Conservation (phyloP, 2,888 invertebrate species). For the Hymenopus coronatus region DNA sequence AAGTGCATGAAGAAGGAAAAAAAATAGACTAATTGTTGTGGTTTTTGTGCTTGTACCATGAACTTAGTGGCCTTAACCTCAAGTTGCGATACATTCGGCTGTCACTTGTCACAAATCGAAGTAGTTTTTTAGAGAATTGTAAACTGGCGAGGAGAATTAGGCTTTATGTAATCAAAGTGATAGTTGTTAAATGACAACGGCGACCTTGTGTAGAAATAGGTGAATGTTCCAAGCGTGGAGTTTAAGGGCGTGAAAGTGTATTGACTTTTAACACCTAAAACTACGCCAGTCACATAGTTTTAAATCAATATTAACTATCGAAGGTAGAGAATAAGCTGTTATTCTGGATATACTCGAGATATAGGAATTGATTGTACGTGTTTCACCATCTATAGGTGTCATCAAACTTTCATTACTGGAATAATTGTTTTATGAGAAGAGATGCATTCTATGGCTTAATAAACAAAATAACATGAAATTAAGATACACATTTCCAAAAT, state of each 20-base stretch:
- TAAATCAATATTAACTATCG: background rate
- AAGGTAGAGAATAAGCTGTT: too few relatives aligned
- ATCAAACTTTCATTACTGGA: too few relatives aligned
- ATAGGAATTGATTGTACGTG: too few relatives aligned
- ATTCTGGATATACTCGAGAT: too few relatives aligned
- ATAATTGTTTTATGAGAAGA: too few relatives aligned
- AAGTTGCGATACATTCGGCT: background rate
- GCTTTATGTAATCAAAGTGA: background rate
- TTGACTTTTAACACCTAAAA: background rate
- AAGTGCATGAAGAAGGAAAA: too few relatives aligned
- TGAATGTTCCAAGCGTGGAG: background rate
- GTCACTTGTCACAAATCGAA: background rate
- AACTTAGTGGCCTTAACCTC: background rate
- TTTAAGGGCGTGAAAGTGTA: background rate
- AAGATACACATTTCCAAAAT: too few relatives aligned
- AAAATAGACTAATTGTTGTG: background rate
- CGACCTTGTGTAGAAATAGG: background rate
- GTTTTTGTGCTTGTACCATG: background rate
- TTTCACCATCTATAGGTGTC: too few relatives aligned
- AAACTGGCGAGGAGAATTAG: background rate
- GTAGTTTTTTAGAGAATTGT: background rate
- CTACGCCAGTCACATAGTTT: background rate
- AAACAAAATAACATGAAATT: too few relatives aligned
- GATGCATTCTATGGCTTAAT: too few relatives aligned
- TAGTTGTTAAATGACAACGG: background rate